Conservation (phyloP, 2,888 invertebrate genomes). For the Lypha dubia region DNA sequence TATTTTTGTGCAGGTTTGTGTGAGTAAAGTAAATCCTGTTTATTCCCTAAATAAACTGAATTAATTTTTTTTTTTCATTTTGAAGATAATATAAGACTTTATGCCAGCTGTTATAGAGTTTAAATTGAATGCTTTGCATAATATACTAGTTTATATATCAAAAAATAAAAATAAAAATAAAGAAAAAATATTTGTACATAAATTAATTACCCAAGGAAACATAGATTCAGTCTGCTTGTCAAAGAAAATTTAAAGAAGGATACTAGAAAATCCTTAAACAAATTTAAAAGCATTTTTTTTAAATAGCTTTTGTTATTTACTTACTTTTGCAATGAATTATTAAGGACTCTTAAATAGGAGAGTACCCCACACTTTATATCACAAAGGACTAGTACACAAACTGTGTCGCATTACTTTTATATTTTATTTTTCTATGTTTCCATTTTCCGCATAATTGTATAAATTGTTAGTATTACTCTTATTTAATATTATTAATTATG, state of each 20-base stretch:
- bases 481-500: constrained; percentile 73
- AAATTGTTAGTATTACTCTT: constrained; percentile 36
- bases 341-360: neutral
- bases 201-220: no score
- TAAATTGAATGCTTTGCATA: constrained; percentile 61
- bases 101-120: constrained; percentile 46
- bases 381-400: neutral
- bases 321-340: neutral
- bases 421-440: neutral
- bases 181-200: no score
- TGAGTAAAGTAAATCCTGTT: constrained; percentile 3
- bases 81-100: constrained; percentile 7
- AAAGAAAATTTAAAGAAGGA: no score
- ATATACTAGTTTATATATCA: constrained; percentile 51
- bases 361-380: neutral
- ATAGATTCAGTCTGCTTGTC: no score
- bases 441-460: neutral
- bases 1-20: constrained; percentile 17
- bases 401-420: neutral
- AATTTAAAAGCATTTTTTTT: no score
- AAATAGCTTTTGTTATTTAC: neutral
- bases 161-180: neutral
- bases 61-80: no score
- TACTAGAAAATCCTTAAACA: no score
- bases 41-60: constrained; percentile 22